Percentiles rank a stretch among this genome's conserved stretches.
Evolutionary conservation across 2,113 vertebrate species (phyloP).

Genomic region (Sapayoa aenigma): DNA sequence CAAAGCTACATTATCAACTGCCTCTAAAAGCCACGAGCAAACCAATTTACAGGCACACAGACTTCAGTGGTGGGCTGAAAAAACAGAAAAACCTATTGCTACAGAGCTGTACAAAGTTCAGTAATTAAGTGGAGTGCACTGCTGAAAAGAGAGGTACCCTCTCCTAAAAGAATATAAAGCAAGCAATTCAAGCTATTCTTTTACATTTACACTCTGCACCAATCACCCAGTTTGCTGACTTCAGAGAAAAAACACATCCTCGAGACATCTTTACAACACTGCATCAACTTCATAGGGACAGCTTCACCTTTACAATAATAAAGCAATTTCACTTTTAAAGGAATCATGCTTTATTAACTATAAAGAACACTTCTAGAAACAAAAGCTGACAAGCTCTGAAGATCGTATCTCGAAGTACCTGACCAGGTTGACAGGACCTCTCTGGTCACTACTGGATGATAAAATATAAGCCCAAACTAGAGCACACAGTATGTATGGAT

Average conservation of each 20-base stretch:
- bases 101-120: neutral
- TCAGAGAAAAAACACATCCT: neutral
- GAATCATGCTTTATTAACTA: neutral
- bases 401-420: neutral
- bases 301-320: neutral
- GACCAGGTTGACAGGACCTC: neutral
- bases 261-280: neutral
- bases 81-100: neutral
- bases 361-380: neutral
- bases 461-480: neutral
- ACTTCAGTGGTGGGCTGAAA: neutral
- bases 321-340: neutral
- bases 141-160: neutral
- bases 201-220: neutral
- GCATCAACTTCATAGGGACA: neutral
- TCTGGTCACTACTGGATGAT: neutral
- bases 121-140: neutral
- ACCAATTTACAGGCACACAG: neutral
- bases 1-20: neutral
- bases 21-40: neutral
- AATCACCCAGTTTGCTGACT: neutral
- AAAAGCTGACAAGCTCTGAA: neutral
- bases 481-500: accelerated
- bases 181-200: neutral
- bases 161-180: neutral